Percentiles rank a stretch among this genome's conserved stretches.
Conservation (phyloP, 2,888 invertebrate species). For the Trachelus stipa region DNA sequence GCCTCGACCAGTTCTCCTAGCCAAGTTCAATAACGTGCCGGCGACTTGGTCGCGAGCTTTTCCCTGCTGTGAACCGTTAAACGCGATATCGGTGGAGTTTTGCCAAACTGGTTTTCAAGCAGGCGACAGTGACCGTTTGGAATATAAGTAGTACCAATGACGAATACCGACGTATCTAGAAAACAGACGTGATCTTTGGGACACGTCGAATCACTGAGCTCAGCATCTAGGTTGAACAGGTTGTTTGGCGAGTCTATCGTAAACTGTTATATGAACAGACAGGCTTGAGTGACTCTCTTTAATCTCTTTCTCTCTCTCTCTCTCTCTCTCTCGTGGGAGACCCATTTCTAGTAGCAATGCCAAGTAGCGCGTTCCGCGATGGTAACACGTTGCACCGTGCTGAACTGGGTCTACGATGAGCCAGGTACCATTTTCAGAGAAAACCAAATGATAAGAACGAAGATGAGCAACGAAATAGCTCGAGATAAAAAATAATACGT, state of each 20-base stretch:
- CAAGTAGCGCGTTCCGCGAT: background rate
- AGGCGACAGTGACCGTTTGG: background rate
- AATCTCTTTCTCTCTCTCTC: background rate
- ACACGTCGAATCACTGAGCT: background rate
- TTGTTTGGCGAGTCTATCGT: background rate
- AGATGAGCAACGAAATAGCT: no score
- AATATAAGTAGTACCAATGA: background rate
- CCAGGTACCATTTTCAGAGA: no score
- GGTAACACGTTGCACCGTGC: no score
- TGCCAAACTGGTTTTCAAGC: constrained; percentile 1
- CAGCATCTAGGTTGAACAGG: constrained; percentile 6
- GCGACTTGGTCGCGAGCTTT: background rate
- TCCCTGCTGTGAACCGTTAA: background rate
- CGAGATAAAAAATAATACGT: no score
- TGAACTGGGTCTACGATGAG: no score
- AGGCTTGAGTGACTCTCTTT: background rate
- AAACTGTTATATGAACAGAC: background rate
- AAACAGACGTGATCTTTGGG: background rate
- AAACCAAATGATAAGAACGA: no score
- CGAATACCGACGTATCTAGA: background rate
- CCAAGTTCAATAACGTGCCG: constrained; percentile 6
- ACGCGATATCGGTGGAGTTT: background rate
- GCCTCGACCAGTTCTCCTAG: background rate
- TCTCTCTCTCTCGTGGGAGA: background rate
- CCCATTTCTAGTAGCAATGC: constrained; percentile 4